Evolutionary conservation across 2,113 vertebrate species (phyloP).

Genomic region (Oophaga pumilio): DNA sequence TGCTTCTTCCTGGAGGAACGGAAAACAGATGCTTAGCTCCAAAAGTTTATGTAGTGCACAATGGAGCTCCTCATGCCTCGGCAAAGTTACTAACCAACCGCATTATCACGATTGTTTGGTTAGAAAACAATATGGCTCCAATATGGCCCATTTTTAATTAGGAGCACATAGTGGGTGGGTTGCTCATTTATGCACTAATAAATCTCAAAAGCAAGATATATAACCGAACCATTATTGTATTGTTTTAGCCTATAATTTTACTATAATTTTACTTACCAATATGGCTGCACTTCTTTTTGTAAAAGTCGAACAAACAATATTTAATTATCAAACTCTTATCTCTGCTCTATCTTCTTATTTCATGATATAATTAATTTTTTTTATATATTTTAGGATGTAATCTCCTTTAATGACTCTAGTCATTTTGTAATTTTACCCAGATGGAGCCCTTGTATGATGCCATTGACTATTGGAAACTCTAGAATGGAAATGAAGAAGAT

Average conservation of each 20-base stretch:
- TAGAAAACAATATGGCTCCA: neutral
- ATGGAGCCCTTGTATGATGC: too few species aligned
- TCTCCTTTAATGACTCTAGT: neutral
- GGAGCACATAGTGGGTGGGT: neutral
- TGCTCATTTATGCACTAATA: neutral
- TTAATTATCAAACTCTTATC: neutral
- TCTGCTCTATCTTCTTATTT: neutral
- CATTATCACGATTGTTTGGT: neutral
- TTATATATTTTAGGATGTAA: neutral
- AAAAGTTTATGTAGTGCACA: neutral
- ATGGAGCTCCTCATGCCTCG: neutral
- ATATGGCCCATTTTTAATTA: neutral
- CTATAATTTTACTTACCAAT: too few species aligned
- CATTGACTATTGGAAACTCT: too few species aligned
- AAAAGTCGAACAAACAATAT: neutral
- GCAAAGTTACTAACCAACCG: neutral
- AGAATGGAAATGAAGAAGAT: too few species aligned
- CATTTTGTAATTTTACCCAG: too few species aligned
- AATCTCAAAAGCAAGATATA: neutral
- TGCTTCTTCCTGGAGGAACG: neutral
- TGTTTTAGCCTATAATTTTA: neutral
- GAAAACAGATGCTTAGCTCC: conserved; percentile 9
- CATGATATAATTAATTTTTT: neutral
- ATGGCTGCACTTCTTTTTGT: too few species aligned
- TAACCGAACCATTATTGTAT: neutral